phyloP scores from a whole-genome alignment of 2,888 invertebrate genomes.

The Platycheirus rosarum region DNA sequence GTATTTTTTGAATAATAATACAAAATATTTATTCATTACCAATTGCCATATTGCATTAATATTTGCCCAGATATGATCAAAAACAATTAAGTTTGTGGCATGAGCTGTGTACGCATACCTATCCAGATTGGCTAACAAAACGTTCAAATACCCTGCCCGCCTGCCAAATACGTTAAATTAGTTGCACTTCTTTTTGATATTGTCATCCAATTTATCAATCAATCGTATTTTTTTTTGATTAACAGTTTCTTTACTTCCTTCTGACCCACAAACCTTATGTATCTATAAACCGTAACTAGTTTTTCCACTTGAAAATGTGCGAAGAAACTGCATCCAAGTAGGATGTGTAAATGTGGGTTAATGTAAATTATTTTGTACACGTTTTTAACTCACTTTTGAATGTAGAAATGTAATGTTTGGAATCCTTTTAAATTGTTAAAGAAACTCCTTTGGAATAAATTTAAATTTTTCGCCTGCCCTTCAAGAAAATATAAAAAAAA shows the following conservation, averaged over 20 bases:
- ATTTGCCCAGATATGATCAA: slow-evolving; percentile 36
- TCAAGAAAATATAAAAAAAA: slow-evolving; percentile 14
- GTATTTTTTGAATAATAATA: too few species aligned
- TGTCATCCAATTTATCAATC: slow-evolving; percentile 25
- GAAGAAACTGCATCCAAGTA: slow-evolving; percentile 17
- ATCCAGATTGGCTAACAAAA: slow-evolving; percentile 16
- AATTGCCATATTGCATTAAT: slow-evolving; percentile 25
- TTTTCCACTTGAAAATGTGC: slow-evolving; percentile 38
- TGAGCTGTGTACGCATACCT: neutral
- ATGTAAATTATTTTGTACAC: neutral
- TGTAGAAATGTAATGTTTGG: neutral
- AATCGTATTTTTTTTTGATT: slow-evolving; percentile 47
- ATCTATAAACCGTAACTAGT: slow-evolving; percentile 33
- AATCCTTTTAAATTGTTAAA: slow-evolving; percentile 10
- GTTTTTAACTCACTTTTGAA: slow-evolving; percentile 46
- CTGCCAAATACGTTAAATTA: slow-evolving; percentile 14
- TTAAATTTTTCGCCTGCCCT: neutral
- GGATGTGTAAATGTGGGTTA: slow-evolving; percentile 13
- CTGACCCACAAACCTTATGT: slow-evolving; percentile 58
- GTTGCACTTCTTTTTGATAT: neutral
- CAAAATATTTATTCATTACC: slow-evolving; percentile 4
- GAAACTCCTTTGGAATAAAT: neutral
- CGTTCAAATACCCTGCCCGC: neutral
- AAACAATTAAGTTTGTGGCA: slow-evolving; percentile 1
- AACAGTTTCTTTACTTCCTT: slow-evolving; percentile 22